phyloP scores from a whole-genome alignment of 2,888 invertebrate species.

The Cryptocephalus moraei region DNA sequence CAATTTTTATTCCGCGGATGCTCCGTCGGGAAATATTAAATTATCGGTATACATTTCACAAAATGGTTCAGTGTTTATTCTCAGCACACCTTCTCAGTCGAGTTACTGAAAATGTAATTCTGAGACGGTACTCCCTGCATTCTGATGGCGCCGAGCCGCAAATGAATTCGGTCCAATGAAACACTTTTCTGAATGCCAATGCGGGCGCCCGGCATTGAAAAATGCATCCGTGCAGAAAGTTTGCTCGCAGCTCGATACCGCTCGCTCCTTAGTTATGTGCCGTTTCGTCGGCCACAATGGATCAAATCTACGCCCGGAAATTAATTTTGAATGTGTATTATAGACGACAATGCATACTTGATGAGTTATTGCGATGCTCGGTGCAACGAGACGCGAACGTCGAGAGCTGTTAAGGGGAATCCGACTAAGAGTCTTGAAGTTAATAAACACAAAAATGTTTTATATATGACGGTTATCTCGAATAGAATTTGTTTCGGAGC shows the following conservation, averaged over 20 bases:
- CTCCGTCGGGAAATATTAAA: constrained; percentile 14
- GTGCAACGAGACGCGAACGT: too few relatives aligned
- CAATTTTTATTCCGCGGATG: constrained; percentile 2
- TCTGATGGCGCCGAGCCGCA: constrained; percentile 24
- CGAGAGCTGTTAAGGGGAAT: too few relatives aligned
- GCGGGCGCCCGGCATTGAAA: constrained; percentile 18
- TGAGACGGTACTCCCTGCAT: constrained; percentile 27
- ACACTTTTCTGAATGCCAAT: constrained; percentile 24
- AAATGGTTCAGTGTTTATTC: constrained; percentile 23
- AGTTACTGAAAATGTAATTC: constrained; percentile 34
- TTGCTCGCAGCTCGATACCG: background rate
- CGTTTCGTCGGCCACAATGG: too few relatives aligned
- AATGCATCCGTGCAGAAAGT: constrained; percentile 26
- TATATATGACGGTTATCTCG: too few relatives aligned
- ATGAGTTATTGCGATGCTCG: too few relatives aligned
- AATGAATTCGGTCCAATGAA: constrained; percentile 22
- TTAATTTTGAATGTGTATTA: too few relatives aligned
- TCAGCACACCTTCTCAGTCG: constrained; percentile 28
- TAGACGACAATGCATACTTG: too few relatives aligned
- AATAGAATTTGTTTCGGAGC: too few relatives aligned
- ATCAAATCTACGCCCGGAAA: too few relatives aligned
- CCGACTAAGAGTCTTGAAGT: too few relatives aligned
- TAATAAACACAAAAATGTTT: too few relatives aligned
- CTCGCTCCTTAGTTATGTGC: background rate
- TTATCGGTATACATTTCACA: constrained; percentile 18